Base-by-base conservation (phyloP, 2,113 vertebrate species). In the Anas platyrhynchos region DNA sequence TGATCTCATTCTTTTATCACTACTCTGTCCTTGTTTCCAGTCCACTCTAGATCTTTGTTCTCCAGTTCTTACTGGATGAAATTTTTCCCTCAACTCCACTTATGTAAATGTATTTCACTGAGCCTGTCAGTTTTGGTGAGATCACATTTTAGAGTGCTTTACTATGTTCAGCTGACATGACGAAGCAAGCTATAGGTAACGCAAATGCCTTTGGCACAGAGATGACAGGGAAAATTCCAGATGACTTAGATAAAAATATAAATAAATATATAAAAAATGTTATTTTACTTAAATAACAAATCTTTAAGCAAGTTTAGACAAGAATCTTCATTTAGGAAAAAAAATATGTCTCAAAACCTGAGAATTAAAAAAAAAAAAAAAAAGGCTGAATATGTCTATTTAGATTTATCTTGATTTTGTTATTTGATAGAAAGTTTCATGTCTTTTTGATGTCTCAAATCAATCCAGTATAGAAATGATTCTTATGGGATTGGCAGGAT, bases 1-100 rank as follows among this genome's bases (percentile, higher is more conserved):
- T 80, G 93, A 95, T 96, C 94, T 96, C 89, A 94, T 82, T 93
- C 86, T 97, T 92, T 93, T 91, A 76, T 97, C 79, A 93, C 61
- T 96, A 66, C 58, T 92, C 75, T 86, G 56, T 75, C 95, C 83
- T 88, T 94, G 61, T 93, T 96, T 94, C 93, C 79, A 74, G 80
- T 83, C 80, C 76, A 96, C 72, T 93, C 81, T 95, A 94, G 71
- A 76, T 67, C 87, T 93, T 93, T 74, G 27, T 94, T 95, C 94
- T 89, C 32, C 50, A 20, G 68, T 86, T 94, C 82, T 80, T 85
- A 95, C 73, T 38, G 86, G 85, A 82, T 1, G 0, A 93, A 93
- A 92, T 88, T 62, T 69, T 91, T 79, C 48, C 50, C 52, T 93
- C 68, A 41, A 13, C 91, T 82, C 65, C 89, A 83, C 41, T 96